Percentiles rank a stretch among this genome's conserved stretches.
These are phyloP conservation scores for Meandrusa payeni DNA, from an alignment of 2,888 invertebrate species.

Conservation along the genomic window DNA sequence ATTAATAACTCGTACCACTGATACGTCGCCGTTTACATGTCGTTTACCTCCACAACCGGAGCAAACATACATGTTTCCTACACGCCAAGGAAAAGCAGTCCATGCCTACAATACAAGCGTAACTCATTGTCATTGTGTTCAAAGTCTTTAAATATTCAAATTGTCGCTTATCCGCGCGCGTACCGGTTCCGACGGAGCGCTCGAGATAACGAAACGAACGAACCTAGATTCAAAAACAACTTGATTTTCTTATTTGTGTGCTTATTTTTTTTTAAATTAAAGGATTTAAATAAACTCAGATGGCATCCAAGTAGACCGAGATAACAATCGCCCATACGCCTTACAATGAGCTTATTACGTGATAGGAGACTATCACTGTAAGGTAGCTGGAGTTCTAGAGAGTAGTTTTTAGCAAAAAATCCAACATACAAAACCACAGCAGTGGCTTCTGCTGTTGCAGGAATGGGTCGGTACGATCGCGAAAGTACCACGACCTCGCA, in stretches of 20 bases:
- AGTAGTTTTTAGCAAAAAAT: no score
- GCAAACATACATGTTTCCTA: conserved; percentile 48
- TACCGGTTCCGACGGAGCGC: conserved; percentile 55
- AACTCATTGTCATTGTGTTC: conserved; percentile 44
- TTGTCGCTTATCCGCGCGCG: conserved; percentile 52
- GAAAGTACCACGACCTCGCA: conserved; percentile 56
- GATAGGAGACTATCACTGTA: no score
- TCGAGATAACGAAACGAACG: conserved; percentile 48
- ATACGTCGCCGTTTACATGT: conserved; percentile 69
- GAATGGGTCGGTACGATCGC: no score
- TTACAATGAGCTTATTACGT: no score
- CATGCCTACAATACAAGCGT: conserved; percentile 31
- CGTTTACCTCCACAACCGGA: conserved; percentile 67
- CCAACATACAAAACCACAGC: no score
- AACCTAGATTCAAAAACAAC: conserved; percentile 37
- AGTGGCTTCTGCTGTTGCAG: no score
- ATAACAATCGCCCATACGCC: no score
- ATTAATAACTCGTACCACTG: conserved; percentile 71
- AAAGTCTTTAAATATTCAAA: conserved; percentile 63
- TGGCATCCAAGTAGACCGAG: no score
- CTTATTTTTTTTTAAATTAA: no score
- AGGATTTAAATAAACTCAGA: no score
- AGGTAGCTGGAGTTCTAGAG: no score
- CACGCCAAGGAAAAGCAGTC: conserved; percentile 52
- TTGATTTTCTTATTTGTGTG: no score